phyloP scores from a whole-genome alignment of 1,140 invertebrate genomes.

The Drosophila punjabiensis region DNA sequence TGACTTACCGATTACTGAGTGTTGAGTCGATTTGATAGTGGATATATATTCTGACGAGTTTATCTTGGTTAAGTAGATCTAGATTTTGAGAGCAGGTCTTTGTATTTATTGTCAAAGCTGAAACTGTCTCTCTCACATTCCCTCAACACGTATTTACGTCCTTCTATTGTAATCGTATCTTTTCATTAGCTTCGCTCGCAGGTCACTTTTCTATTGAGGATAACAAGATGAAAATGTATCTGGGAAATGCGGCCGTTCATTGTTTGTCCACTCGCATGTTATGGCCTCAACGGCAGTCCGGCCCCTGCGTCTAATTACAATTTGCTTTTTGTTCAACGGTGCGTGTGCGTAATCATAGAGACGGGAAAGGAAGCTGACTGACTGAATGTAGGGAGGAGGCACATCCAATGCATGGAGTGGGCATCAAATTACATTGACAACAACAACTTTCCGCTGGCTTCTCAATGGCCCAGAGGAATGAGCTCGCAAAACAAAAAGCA shows the following conservation, averaged over 20 bases:
- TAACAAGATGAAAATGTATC: constrained; percentile 12
- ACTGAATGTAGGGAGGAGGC: neutral
- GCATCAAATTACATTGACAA: constrained; percentile 75
- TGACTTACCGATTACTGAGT: constrained; percentile 40
- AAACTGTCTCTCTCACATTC: neutral
- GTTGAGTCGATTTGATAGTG: constrained; percentile 15
- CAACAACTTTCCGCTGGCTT: constrained; percentile 42
- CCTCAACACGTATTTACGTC: neutral
- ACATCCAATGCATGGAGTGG: constrained; percentile 16
- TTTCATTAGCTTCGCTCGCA: constrained; percentile 4
- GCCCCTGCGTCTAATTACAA: constrained; percentile 71
- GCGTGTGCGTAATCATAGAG: constrained; percentile 71
- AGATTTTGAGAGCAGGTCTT: neutral
- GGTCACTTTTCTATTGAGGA: constrained; percentile 15
- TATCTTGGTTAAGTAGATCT: neutral
- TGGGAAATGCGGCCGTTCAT: constrained; percentile 11
- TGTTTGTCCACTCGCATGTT: constrained; percentile 26
- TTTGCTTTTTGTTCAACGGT: constrained; percentile 63
- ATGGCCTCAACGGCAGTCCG: constrained; percentile 13
- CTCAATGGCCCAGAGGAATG: constrained; percentile 23
- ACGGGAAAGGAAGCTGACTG: constrained; percentile 27
- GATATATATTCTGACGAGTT: neutral
- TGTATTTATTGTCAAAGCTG: neutral
- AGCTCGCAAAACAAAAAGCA: constrained; percentile 36
- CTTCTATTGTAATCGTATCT: neutral